These are phyloP conservation scores for Momotus momota DNA, from an alignment of 2,797 vertebrate species.

Conservation along the genomic window DNA sequence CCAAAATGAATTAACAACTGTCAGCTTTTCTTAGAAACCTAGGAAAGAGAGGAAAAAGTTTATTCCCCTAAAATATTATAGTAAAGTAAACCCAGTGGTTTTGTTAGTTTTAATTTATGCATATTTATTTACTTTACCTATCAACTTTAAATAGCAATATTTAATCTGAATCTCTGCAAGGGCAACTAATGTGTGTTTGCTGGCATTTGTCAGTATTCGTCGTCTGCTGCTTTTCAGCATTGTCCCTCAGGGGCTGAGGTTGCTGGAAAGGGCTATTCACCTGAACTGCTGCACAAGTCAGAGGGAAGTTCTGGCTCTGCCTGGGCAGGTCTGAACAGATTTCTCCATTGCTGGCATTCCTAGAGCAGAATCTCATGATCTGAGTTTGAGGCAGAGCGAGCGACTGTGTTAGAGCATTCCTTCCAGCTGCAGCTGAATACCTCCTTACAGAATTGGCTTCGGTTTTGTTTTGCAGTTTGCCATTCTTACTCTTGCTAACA, in stretches of 20 bases:
- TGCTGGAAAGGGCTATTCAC: neutral
- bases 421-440: neutral
- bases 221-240: neutral
- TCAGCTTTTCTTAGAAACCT: neutral
- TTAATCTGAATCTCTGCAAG: neutral
- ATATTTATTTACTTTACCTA: neutral
- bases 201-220: neutral
- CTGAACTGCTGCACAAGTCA: neutral
- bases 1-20: neutral
- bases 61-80: neutral
- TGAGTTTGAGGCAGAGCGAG: fast-evolving
- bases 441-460: neutral
- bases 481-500: neutral
- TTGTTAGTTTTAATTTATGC: neutral
- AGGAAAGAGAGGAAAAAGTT: neutral
- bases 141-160: neutral
- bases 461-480: neutral
- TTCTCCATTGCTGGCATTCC: neutral
- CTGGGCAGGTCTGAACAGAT: slow-evolving; percentile 38
- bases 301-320: neutral
- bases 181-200: neutral
- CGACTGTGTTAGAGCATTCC: neutral
- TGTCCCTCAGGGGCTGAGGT: neutral
- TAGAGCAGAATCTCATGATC: neutral
- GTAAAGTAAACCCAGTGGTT: neutral